Evolutionary conservation across 2,888 invertebrate species (phyloP), one percentile per base, ranked within the genome.

Genomic region (Drosophila tripunctata): DNA sequence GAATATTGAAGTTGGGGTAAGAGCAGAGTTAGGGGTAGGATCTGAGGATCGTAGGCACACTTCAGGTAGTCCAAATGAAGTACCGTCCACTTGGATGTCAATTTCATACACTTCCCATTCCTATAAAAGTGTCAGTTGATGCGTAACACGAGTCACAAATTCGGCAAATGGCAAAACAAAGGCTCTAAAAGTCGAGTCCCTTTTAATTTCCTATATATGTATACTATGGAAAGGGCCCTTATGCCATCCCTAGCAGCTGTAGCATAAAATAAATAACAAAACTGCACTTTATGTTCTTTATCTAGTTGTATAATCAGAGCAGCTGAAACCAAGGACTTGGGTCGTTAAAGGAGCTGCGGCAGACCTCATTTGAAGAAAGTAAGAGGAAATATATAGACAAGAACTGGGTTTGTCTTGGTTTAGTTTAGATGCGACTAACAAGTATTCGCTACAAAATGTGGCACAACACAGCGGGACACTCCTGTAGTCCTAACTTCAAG

Each of bases 71-170:
- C 8, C 12, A 24, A 19, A 8, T 86, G 79, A 79, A 65, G 58
- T 61, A 41, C 40, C 17, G 48, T 33, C 38, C 52, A 58, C 41
- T 63, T 54, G 14, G 43, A 27, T 3, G 10, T 10, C 27, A 8
- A 15, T 10, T 27, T 24, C 43, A 1, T 27, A 4, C 8, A 0
- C 43, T 6, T 27, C 6, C 43, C 43, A 4, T 43, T 24, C 7
- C 17, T 10, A 48, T 51, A 73, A 60, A 62, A 75, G 68, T 73
- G 68, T 47, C 78, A 55, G 58, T 70, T 82, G 80, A 75, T 60
- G 87, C 73, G 79, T 71, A 87, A 84, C 85, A 85, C 87, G 87
- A 84, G 88, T 81, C 88, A 78, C 66, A 73, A 78, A 67, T 43
- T 48, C 31, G 24, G 15, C 44, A 61, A 43, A 40, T 40, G 22